Evolutionary conservation across 2,888 invertebrate species (phyloP), one percentile per base, ranked within the genome.

Genomic region (Sipha maydis): DNA sequence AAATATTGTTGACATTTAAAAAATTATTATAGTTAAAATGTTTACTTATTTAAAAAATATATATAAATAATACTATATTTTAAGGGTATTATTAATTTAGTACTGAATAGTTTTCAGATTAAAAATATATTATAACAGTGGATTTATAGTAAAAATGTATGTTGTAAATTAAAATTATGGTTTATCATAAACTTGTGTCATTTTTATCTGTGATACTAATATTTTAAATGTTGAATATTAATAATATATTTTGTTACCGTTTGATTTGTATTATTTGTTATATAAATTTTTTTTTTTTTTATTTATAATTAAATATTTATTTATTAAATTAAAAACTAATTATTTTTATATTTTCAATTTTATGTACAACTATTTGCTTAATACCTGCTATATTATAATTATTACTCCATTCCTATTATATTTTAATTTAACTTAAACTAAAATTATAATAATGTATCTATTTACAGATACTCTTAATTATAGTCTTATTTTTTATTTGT

Each of bases 121-220:
- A 71, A 28, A 0, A 11, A 69, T 28, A 28, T 17, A 31, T 28
- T 31, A 34, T 31, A 3, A 71, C 9, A 31, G 71, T 71, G 8
- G 11, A 21, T 75, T 75, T 54, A 31, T 31, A 78, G 61, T 21
- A 61, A 2, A 61, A 61, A 61, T 61, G 7, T 25, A 3, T 48
- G 2, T 48, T 14, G 0, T 34, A 38, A 61, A 61, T 25, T 61
- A 31, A 79, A 61, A 34, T 61, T 79, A 67, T 38, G 61, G 11
- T 84, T 25, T 77, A 76, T 61, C 31, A 17, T 48, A n/a, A 41
- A 85, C 31, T 34, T 54, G 48, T 54, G 82, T 48, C 82, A 83
- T 71, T 77, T 84, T 69, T 85, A 25, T 77, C 77, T 85, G 85
- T 85, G 85, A 85, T 85, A 85, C 17, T 41, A 75, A 28, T 48